Conservation (phyloP, 2,888 invertebrate genomes). For the Pomacea canaliculata region DNA sequence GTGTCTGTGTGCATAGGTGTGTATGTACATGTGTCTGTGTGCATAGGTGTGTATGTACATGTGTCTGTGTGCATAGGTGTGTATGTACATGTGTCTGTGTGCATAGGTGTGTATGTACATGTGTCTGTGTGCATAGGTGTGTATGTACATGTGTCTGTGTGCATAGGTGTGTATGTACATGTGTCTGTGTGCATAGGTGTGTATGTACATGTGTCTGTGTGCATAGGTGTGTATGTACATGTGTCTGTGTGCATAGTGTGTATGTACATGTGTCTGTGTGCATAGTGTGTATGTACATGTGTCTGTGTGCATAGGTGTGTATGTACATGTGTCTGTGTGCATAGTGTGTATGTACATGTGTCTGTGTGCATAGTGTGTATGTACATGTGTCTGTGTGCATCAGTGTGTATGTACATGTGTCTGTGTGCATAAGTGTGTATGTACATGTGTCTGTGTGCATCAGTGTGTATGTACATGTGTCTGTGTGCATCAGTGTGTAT, state of each 20-base stretch:
- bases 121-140: not conserved
- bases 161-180: not conserved
- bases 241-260: not conserved
- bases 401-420: not conserved
- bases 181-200: not conserved
- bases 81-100: not conserved
- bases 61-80: not conserved
- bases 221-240: not conserved
- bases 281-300: not conserved
- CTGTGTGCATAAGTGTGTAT: not conserved
- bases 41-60: not conserved
- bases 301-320: not conserved
- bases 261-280: not conserved
- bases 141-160: not conserved
- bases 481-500: not conserved
- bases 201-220: slow-evolving; percentile 6
- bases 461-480: slow-evolving; percentile 2
- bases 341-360: not conserved
- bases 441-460: slow-evolving; percentile 1
- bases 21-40: slow-evolving; percentile 5
- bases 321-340: not conserved
- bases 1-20: not conserved
- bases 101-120: too few relatives aligned
- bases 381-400: too few relatives aligned
- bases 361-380: too few relatives aligned